Conservation (phyloP, 2,888 invertebrate genomes). For the Pomacea canaliculata region DNA sequence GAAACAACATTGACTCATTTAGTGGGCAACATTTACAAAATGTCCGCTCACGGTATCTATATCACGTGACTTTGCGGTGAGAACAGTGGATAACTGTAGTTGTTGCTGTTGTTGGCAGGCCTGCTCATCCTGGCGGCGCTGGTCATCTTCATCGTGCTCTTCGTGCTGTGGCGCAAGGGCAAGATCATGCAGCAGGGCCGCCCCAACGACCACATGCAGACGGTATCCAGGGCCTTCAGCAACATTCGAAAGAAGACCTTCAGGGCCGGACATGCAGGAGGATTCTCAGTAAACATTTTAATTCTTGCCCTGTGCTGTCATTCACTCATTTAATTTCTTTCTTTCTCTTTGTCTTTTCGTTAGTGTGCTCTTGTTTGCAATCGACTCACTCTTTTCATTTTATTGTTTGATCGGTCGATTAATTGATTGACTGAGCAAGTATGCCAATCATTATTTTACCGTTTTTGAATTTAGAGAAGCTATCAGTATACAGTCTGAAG, state of each 20-base stretch:
- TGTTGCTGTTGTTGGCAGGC: slow-evolving; percentile 22
- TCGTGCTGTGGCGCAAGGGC: slow-evolving; percentile 34
- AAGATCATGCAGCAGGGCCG: slow-evolving; percentile 18
- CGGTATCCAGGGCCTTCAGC: neutral
- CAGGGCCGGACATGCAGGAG: too few species aligned
- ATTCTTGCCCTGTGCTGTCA: too few species aligned
- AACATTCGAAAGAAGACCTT: neutral
- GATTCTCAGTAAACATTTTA: too few species aligned
- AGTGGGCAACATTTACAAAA: too few species aligned
- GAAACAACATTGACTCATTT: too few species aligned
- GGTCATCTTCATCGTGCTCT: slow-evolving; percentile 30
- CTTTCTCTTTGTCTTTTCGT: neutral
- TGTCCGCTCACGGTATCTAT: too few species aligned
- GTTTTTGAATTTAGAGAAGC: neutral
- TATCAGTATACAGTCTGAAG: neutral
- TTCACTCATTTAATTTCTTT: neutral
- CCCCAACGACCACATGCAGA: neutral
- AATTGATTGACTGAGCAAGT: neutral
- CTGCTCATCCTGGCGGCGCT: slow-evolving; percentile 31
- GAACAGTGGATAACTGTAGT: too few species aligned
- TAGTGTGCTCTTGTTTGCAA: neutral
- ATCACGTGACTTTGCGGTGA: too few species aligned
- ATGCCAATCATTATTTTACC: neutral
- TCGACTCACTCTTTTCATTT: too few species aligned
- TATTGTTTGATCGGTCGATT: neutral